Base-by-base conservation (phyloP, 2,113 vertebrate species). In the Mellivora capensis region DNA sequence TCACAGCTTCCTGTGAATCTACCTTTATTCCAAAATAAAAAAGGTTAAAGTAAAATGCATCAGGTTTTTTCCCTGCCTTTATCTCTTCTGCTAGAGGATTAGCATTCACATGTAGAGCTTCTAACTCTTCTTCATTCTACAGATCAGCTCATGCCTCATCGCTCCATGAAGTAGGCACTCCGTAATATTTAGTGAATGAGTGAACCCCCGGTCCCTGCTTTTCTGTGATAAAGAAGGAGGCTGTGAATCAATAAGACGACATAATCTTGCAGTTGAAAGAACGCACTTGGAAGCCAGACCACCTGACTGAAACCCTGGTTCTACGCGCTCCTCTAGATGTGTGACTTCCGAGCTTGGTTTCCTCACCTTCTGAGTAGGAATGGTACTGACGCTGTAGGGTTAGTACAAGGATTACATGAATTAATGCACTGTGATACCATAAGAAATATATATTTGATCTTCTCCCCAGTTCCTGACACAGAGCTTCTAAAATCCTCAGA, bases 11-110 rank as follows among this genome's bases (percentile, higher is more conserved):
- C 42, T n/a, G 21, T 64, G 18, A 71, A 34, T 80, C 27, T 12
- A 21, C 21, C 79, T 85, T 57, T 64, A 84, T 64, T 96, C 80
- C 79, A 74, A 92, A 91, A 92, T 61, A 49, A 85, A 84, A 84
- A 88, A 49, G 20, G 0, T 64, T 80, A 52, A 79, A 79, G 57
- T 39, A 94, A 91, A 92, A 81, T 12, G 49, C 10, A 3, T 59
- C 52, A 37, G 12, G 54, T 59, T 71, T n/a, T 44, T 77, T 80
- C 31, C 37, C 4, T 37, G 20, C 52, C 47, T 79, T 77, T 67
- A 9, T 80, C 14, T 89, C 77, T 67, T 67, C 64, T 42, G 34
- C 64, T 52, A 44, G 88, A 57, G 42, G 20, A n/a, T 80, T 21
- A 54, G 31, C 77, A 39, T 47, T 44, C n/a, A 79, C 42, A 11